These are phyloP conservation scores for Poeciliopsis gracilis DNA, from an alignment of 2,797 vertebrate species.

Conservation along the genomic window DNA sequence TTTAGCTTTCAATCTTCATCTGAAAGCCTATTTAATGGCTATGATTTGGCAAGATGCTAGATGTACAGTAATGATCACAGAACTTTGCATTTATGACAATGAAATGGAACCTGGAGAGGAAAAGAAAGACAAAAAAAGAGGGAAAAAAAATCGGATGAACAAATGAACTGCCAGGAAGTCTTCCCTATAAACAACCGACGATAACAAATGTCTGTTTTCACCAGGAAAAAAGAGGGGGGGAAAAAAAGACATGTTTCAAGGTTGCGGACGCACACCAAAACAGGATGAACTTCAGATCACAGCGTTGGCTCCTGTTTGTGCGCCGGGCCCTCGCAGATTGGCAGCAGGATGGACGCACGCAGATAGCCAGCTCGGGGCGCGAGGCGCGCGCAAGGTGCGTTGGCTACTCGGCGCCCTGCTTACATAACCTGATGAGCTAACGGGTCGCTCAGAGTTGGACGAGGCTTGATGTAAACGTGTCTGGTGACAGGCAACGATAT, in stretches of 20 bases:
- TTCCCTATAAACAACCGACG: slow-evolving; percentile 59
- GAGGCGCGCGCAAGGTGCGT: slow-evolving; percentile 21
- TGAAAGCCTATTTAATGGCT: background rate
- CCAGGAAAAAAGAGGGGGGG: slow-evolving; percentile 54
- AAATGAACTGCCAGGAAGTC: slow-evolving; percentile 61
- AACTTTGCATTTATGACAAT: background rate
- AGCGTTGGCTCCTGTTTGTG: slow-evolving; percentile 69
- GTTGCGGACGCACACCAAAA: slow-evolving; percentile 77
- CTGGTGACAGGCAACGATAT: slow-evolving; percentile 59
- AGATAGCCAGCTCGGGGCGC: slow-evolving; percentile 31
- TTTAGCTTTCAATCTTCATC: background rate
- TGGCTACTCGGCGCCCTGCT: slow-evolving; percentile 20
- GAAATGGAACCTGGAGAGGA: background rate
- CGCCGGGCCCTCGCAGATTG: slow-evolving; percentile 60
- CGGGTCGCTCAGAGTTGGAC: slow-evolving; percentile 56
- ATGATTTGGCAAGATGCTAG: background rate
- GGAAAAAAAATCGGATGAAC: slow-evolving; percentile 42
- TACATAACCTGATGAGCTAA: slow-evolving; percentile 61
- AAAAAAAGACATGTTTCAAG: slow-evolving; percentile 70
- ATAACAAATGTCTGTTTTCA: slow-evolving; percentile 76
- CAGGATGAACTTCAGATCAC: slow-evolving; percentile 79
- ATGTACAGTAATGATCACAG: background rate
- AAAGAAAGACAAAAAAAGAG: slow-evolving; percentile 21
- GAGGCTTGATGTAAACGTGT: slow-evolving; percentile 69
- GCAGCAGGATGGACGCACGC: slow-evolving; percentile 70